These are phyloP conservation scores for Athalia cordata DNA, from an alignment of 2,888 invertebrate species.

Conservation along the genomic window DNA sequence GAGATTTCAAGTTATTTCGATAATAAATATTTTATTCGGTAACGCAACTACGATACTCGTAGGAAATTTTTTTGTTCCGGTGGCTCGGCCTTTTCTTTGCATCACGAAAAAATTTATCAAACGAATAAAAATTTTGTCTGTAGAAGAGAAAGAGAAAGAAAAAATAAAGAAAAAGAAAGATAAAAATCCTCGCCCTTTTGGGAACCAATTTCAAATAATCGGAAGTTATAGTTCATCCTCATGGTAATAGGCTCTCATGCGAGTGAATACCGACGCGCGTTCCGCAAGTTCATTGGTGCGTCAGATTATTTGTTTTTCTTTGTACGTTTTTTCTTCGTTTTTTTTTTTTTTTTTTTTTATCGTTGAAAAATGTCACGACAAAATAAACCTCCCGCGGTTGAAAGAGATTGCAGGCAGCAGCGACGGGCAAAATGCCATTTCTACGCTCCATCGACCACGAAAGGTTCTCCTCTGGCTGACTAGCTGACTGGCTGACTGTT, in stretches of 20 bases:
- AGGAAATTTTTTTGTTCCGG: no score
- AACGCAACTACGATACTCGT: no score
- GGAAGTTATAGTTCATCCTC: no score
- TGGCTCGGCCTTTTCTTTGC: no score
- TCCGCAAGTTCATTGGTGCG: slow-evolving; percentile 38
- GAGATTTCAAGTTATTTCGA: no score
- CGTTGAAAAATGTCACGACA: slow-evolving; percentile 44
- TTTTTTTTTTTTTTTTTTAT: slow-evolving; percentile 7
- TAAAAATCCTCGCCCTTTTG: no score
- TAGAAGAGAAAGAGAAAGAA: no score
- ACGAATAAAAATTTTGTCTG: background rate
- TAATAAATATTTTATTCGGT: background rate
- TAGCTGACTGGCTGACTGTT: slow-evolving; percentile 38
- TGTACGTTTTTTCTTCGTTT: no score
- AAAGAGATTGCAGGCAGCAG: slow-evolving; percentile 44
- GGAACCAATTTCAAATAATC: no score
- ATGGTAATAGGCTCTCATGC: background rate
- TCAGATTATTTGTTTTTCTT: slow-evolving; percentile 14
- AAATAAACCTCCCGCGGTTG: slow-evolving; percentile 43
- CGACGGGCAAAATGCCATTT: slow-evolving; percentile 45
- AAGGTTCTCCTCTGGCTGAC: slow-evolving; percentile 40
- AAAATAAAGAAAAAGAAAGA: no score
- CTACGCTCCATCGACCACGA: slow-evolving; percentile 45
- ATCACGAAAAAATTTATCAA: background rate
- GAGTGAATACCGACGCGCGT: slow-evolving; percentile 33